Evolutionary conservation across 2,888 invertebrate species (phyloP).

Genomic region (Mantis religiosa): DNA sequence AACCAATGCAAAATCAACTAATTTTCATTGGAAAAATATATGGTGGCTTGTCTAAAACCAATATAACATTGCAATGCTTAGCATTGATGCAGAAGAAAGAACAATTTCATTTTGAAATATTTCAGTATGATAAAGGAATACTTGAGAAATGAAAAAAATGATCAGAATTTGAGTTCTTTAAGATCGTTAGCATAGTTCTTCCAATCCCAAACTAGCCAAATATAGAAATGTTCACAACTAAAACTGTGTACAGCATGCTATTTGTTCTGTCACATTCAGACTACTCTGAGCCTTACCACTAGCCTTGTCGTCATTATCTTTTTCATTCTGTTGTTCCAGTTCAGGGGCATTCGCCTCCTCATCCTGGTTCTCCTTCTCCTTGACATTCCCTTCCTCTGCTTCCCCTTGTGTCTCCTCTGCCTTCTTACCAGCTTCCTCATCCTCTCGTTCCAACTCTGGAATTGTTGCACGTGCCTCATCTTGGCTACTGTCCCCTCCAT

Average conservation of each 20-base stretch:
- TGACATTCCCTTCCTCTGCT: background rate
- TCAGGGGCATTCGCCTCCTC: background rate
- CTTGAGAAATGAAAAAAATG: too few species aligned
- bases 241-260: background rate
- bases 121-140: too few species aligned
- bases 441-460: slow-evolving; percentile 37
- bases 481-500: slow-evolving; percentile 45
- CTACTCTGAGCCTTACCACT: background rate
- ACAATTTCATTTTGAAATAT: too few species aligned
- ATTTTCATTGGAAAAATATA: too few species aligned
- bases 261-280: background rate
- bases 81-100: too few species aligned
- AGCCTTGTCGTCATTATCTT: background rate
- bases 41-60: too few species aligned
- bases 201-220: background rate
- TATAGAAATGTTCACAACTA: background rate
- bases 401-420: slow-evolving; percentile 10
- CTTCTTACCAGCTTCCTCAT: slow-evolving; percentile 44
- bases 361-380: background rate
- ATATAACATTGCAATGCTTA: too few species aligned
- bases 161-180: too few species aligned
- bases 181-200: background rate
- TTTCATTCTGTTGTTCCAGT: background rate
- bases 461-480: slow-evolving; percentile 42
- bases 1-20: too few species aligned